Evolutionary conservation across 2,888 invertebrate species (phyloP), one percentile per base, ranked within the genome.

Genomic region (Nebria salina): DNA sequence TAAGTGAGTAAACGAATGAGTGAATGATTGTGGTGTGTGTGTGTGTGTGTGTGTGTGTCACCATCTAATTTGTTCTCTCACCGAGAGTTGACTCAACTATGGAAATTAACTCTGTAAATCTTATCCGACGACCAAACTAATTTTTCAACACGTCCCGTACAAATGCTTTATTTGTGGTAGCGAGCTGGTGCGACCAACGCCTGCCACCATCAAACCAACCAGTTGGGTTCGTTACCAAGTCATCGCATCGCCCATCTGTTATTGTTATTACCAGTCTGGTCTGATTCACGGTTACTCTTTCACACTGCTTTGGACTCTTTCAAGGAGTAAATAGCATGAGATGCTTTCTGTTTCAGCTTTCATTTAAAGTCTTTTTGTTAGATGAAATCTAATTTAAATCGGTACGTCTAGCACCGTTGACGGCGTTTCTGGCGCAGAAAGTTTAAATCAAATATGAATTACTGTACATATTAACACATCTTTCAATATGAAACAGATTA

Each of bases 81-180:
- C 54, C 54, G 54, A 54, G 54, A 64, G 76, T 76, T 64, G 76
- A 76, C 64, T 76, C 43, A 76, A 65, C 65, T 76, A 76, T 76
- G 76, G 76, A 82, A 82, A 78, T 74, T 79, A 34, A 64, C 72
- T 72, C 20, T 73, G 78, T 73, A 54, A 54, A 72, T 72, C 54
- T 72, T 43, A 73, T 25, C 43, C 72, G 25, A 70, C 54, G 70
- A 11, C 72, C 78, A 13, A 13, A 13, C 34, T 64, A 25, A 65
- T 79, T 65, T 54, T 79, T 66, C 65, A 54, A 79, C 73, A 64
- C 65, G 70, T 70, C 70, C 20, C 25, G 54, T 70, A 70, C 70
- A 70, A 70, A 70, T 70, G 70, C 26, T 70, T 70, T 70, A 70
- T 70, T 70, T 70, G 25, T 70, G 70, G 25, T 13, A 54, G 54